Conservation (phyloP, 2,888 invertebrate species). For the Oscheius sp. region DNA sequence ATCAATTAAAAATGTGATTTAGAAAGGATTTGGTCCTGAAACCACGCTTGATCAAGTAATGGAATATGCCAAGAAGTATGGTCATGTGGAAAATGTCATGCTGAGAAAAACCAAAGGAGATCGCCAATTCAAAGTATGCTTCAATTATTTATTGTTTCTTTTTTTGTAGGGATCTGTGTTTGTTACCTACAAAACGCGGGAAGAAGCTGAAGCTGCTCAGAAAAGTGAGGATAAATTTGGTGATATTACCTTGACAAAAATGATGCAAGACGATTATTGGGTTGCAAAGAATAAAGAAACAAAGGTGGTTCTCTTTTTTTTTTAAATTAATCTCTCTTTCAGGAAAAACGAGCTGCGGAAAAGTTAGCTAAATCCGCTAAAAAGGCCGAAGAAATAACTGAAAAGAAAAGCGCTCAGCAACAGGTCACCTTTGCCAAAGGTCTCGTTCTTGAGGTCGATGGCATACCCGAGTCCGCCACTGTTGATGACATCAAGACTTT, state of each 20-base stretch:
- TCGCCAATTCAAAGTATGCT: slow-evolving; percentile 63
- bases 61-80: slow-evolving; percentile 82
- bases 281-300: slow-evolving; percentile 58
- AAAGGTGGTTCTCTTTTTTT: slow-evolving; percentile 28
- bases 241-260: slow-evolving; percentile 70
- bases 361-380: slow-evolving; percentile 48
- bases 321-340: slow-evolving; percentile 5
- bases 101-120: slow-evolving; percentile 73
- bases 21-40: slow-evolving; percentile 80
- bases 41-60: slow-evolving; percentile 81
- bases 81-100: slow-evolving; percentile 81
- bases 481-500: slow-evolving; percentile 80
- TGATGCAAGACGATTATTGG: slow-evolving; percentile 72
- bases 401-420: slow-evolving; percentile 43
- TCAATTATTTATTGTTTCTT: not conserved
- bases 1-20: not conserved
- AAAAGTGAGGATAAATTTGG: slow-evolving; percentile 81
- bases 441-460: slow-evolving; percentile 62
- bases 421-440: slow-evolving; percentile 61
- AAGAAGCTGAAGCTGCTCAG: slow-evolving; percentile 84
- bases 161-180: slow-evolving; percentile 87
- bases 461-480: slow-evolving; percentile 49
- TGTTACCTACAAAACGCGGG: slow-evolving; percentile 85
- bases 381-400: slow-evolving; percentile 57
- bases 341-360: slow-evolving; percentile 55